A percentile compares a stretch with the other conserved stretches of the same genome.
These are phyloP conservation scores for Junonia oenone DNA, from an alignment of 2,888 invertebrate genomes.

Conservation along the genomic window DNA sequence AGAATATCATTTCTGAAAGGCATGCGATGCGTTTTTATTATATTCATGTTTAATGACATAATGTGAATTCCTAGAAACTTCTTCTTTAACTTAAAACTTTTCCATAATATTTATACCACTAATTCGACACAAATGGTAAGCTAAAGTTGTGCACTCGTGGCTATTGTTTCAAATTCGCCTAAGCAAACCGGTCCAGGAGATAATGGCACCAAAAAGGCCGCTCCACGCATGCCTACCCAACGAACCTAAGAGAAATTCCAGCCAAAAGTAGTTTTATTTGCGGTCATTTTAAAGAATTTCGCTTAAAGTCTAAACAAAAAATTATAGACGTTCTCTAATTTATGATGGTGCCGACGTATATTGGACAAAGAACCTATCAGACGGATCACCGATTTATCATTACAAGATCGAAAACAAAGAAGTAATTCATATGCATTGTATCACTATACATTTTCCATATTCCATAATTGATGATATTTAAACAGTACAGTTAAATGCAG, in stretches of 20 bases:
- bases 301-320: constrained; percentile 32
- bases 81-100: too few species aligned
- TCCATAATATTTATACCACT: constrained; percentile 51
- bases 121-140: constrained; percentile 42
- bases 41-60: too few species aligned
- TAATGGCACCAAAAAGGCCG: constrained; percentile 56
- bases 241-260: constrained; percentile 48
- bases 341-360: constrained; percentile 19
- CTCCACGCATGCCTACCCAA: constrained; percentile 45
- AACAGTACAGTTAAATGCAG: constrained; percentile 6
- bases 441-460: not conserved
- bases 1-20: not conserved
- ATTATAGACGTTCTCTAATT: constrained; percentile 37
- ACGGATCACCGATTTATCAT: not conserved
- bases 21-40: too few species aligned
- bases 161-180: constrained; percentile 71
- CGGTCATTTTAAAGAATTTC: constrained; percentile 33
- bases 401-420: not conserved
- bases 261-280: constrained; percentile 38
- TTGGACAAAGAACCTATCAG: not conserved
- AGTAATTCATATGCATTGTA: not conserved
- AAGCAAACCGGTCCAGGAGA: constrained; percentile 65
- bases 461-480: not conserved
- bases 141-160: constrained; percentile 41
- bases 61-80: too few species aligned